Evolutionary conservation across 1,140 invertebrate genomes (phyloP), one percentile per base, ranked within the genome.

Genomic region (Eriosoma lanigerum): DNA sequence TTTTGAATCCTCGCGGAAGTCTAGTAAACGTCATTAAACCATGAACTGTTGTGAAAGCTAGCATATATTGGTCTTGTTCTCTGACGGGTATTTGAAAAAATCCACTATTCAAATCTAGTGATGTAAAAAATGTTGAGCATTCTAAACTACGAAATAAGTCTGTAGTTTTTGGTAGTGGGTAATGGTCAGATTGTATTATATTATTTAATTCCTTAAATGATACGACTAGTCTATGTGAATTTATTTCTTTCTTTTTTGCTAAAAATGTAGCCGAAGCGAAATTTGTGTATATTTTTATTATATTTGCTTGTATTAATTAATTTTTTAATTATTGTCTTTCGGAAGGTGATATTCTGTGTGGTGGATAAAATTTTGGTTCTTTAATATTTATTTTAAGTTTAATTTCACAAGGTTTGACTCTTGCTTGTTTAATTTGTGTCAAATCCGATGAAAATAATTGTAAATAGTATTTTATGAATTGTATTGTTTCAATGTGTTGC

Each of bases 151-250:
- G 85, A 15, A 89, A 82, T n/a, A 85, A 83, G n/a, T 88, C 85
- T 26, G 85, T 84, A 1, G 88, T 88, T 32, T 86, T 84, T 3
- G 88, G 88, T 80, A n/a, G n/a, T n/a, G n/a, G n/a, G n/a, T n/a
- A n/a, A n/a, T n/a, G 64, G 80, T 89, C 86, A 15, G 46, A 26
- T n/a, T 82, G 29, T 17, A 82, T 82, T 6, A 62, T 38, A 1
- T 83, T 72, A 81, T 85, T 85, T 26, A 84, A 29, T 21, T 68
- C n/a, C 24, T 72, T 72, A 10, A 50, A 50, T 8, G 68, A 72
- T 5, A 72, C 46, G 2, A 72, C 46, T 19, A 72, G 21, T 5
- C 68, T 21, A 19, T 48, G 52, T 9, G 26, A 4, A 4, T 19
- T 19, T 54, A 54, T 52, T 29, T 73, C 68, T 19, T 73, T 73